Base-by-base conservation (phyloP, 2,888 invertebrate genomes). In the Neoitamus cyanurus region DNA sequence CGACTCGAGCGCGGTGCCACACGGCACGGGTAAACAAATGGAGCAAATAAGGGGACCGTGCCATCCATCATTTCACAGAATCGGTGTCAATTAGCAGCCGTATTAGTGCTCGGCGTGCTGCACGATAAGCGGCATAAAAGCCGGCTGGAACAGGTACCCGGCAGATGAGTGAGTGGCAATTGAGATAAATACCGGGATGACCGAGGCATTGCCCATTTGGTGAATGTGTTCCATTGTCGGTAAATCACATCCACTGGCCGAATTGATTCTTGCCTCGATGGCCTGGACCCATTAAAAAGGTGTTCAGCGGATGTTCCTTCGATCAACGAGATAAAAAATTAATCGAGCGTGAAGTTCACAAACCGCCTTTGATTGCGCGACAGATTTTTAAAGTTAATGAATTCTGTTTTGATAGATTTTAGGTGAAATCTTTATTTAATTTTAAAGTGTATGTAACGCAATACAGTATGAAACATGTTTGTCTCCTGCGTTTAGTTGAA, bases 81-180 rank as follows among this genome's bases (percentile, higher is more conserved):
- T 15, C 34, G 37, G 75, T 75, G 75, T 75, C 75, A 75, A 75
- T 75, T 75, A 75, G 42, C 11, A 37, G 75, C 25, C 42, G 11
- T 46, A 37, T 75, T 75, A 75, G 75, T 20, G 37, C 42, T 9
- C 42, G 75, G 20, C 58, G 25, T 58, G 58, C 25, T 58, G 20
- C 25, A 58, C 58, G 58, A 58, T 15, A 58, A 58, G 58, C 25
- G 48, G 20, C 75, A 20, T 9, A 42, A 75, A 30, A 75, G n/a
- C 6, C 28, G 5, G n/a, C 42, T 37, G 37, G 25, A 37, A 28
- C 42, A 75, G 75, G 42, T 42, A 73, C 1, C 13, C 42, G 9
- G 7, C 11, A 28, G 37, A 75, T 73, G 25, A 34, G 37, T 73
- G 36, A 37, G 9, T 37, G 37, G 73, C 75, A 75, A 75, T 75